These are phyloP conservation scores for Clistopyga incitator DNA, from an alignment of 2,888 invertebrate genomes.

Conservation along the genomic window DNA sequence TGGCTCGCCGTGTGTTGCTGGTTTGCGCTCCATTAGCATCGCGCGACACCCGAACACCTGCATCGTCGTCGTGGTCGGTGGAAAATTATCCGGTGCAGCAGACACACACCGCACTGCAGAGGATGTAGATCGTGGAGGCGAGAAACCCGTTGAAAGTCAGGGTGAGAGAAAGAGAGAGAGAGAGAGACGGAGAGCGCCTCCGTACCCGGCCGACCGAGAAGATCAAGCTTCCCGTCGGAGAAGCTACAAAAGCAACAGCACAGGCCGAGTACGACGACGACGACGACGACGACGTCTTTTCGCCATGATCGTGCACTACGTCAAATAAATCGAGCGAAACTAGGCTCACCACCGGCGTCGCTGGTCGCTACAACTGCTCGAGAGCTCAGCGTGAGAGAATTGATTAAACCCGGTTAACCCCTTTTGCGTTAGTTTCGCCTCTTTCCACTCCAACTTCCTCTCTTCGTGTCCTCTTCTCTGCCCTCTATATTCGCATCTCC, in stretches of 20 bases:
- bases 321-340: conserved; percentile 77
- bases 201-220: conserved; percentile 23
- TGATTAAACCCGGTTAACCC: conserved; percentile 76
- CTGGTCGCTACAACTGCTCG: conserved; percentile 31
- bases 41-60: conserved; percentile 42
- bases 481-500: not conserved
- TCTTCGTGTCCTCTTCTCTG: not conserved
- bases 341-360: conserved; percentile 61
- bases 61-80: conserved; percentile 38
- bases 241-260: conserved; percentile 7
- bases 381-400: conserved; percentile 68
- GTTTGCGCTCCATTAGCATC: conserved; percentile 46
- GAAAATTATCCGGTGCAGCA: conserved; percentile 48
- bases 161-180: conserved; percentile 10
- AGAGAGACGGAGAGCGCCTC: not conserved
- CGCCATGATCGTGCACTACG: conserved; percentile 46
- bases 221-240: conserved; percentile 7
- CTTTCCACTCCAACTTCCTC: conserved; percentile 48
- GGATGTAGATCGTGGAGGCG: conserved; percentile 15
- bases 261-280: not conserved
- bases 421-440: conserved; percentile 70
- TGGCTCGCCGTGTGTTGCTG: conserved; percentile 7
- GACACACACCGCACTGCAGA: conserved; percentile 39
- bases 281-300: conserved; percentile 47
- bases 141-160: conserved; percentile 3